A percentile compares a stretch with the other conserved stretches of the same genome.
Conservation (phyloP, 2,797 vertebrate species). For the Fistularia tabacaria region DNA sequence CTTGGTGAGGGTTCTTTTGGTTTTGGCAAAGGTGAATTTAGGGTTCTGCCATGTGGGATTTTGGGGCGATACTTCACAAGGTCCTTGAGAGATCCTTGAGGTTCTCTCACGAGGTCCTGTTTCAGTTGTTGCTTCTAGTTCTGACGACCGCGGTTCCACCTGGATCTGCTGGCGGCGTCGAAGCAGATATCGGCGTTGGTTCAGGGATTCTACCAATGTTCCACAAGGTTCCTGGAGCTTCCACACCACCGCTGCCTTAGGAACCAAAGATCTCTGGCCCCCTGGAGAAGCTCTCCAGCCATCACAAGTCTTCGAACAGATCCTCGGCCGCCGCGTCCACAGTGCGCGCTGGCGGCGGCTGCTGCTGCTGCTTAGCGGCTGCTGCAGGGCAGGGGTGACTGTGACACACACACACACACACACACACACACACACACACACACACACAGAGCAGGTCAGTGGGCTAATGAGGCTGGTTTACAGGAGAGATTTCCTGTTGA, state of each 20-base stretch:
- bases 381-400: slow-evolving; percentile 45
- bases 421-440: slow-evolving; percentile 23
- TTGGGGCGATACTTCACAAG: no score
- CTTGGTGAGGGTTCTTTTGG: no score
- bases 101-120: no score
- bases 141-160: no score
- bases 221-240: background rate
- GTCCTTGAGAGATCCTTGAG: no score
- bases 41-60: no score
- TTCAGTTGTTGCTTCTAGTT: no score
- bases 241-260: background rate
- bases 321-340: slow-evolving; percentile 71
- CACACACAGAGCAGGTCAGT: slow-evolving; percentile 39
- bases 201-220: no score
- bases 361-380: slow-evolving; percentile 45
- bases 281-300: background rate
- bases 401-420: slow-evolving; percentile 20
- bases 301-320: slow-evolving; percentile 84
- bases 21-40: no score
- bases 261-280: background rate
- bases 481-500: slow-evolving; percentile 60
- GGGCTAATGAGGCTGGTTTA: slow-evolving; percentile 69
- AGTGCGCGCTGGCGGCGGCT: slow-evolving; percentile 29
- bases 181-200: no score
- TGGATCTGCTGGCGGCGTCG: no score